Conservation (phyloP, 2,113 vertebrate species). For the Parotia lawesii region DNA sequence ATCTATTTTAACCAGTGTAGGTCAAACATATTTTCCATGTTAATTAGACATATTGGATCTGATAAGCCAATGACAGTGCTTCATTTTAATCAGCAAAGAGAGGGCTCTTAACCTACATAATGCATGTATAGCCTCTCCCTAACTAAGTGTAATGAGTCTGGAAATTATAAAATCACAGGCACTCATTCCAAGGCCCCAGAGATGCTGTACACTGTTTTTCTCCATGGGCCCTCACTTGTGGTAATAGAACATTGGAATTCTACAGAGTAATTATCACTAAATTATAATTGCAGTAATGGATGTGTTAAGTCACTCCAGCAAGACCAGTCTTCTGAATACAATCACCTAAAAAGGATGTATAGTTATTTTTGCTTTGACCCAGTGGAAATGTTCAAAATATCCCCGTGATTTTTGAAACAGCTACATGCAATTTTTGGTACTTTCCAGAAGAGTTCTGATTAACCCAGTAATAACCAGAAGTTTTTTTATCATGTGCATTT, state of each 20-base stretch:
- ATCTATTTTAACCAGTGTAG: conserved; percentile 57
- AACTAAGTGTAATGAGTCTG: conserved; percentile 49
- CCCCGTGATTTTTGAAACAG: conserved; percentile 45
- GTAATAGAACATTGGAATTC: conserved; percentile 54
- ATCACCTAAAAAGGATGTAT: conserved; percentile 65
- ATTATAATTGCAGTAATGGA: conserved; percentile 65
- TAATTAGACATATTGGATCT: conserved; percentile 60
- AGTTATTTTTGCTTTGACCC: conserved; percentile 56
- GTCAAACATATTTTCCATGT: conserved; percentile 63
- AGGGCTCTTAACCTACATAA: conserved; percentile 36
- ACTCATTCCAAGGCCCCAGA: conserved; percentile 27
- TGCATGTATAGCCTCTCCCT: conserved; percentile 44
- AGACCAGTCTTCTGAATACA: conserved; percentile 59
- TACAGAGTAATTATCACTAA: conserved; percentile 65
- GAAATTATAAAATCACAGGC: conserved; percentile 68
- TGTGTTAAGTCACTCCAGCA: conserved; percentile 53
- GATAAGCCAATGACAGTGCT: conserved; percentile 50
- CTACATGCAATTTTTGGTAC: conserved; percentile 54
- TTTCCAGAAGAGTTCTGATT: conserved; percentile 64
- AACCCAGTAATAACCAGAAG: conserved; percentile 65
- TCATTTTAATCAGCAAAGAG: conserved; percentile 56
- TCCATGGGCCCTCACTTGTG: conserved; percentile 14
- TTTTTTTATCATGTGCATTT: conserved; percentile 39
- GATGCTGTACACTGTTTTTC: conserved; percentile 25
- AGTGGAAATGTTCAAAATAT: conserved; percentile 63